Base-by-base conservation (phyloP, 2,113 vertebrate species). In the Reinhardtius hippoglossoides region DNA sequence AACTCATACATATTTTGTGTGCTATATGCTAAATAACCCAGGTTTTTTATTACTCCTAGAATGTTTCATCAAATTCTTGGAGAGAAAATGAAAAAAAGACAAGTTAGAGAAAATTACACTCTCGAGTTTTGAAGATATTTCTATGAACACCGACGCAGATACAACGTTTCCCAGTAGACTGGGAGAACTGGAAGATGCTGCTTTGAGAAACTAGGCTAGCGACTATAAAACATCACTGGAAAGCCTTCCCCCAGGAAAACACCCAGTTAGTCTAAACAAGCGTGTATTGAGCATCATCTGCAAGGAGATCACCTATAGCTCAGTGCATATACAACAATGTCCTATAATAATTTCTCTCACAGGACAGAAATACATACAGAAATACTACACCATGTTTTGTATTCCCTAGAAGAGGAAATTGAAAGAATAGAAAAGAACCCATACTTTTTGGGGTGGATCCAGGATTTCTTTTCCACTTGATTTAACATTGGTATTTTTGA, bases 201-300 rank as follows among this genome's bases (percentile, higher is more conserved):
- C 79, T 83, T 74, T 76, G 67, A 84, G 74, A 85, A 85, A 87
- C 54, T 71, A 84, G 81, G 81, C 71, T 70, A 70, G 74, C 31
- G 61, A 67, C n/a, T 44, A 60, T 60, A 67, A 70, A 86, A 80
- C 59, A 80, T 66, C 67, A 67, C 68, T 78, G 7, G 23, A 76
- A 84, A 78, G 52, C 56, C 21, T 2, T 63, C 76, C 52, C 66
- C 13, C 20, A 76, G 70, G 80, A 85, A 77, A 18, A 44, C 15
- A 80, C 50, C 24, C 31, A 62, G 57, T 57, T 62, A 72, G 62
- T 60, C 35, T 61, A 44, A 68, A 71, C 52, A 84, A 58, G 42
- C 37, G 40, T 63, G 24, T 26, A 46, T 5, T 52, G 37, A 73
- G 46, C 13, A 55, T 27, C 44, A 62, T 46, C 59, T 63, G 50